A percentile compares a stretch with the other conserved stretches of the same genome.
phyloP scores from a whole-genome alignment of 1,140 invertebrate genomes.

The Calycopis cecrops region DNA sequence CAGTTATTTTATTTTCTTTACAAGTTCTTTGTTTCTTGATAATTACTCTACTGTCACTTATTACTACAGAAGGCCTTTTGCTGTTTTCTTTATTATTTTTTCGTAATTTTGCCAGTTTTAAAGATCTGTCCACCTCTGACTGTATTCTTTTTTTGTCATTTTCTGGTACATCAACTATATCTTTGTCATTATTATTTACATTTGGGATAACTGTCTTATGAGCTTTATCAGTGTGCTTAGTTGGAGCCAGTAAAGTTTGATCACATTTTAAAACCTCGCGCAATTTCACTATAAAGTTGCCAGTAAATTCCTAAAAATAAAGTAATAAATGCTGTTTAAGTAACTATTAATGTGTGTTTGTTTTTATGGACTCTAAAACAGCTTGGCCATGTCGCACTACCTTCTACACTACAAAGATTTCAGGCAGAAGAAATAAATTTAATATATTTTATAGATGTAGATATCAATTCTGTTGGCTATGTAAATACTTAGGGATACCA shows the following conservation, averaged over 20 bases:
- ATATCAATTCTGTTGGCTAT: too few relatives aligned
- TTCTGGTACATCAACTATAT: constrained; percentile 42
- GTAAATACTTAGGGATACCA: too few relatives aligned
- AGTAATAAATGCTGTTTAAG: background rate
- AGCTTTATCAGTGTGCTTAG: constrained; percentile 44
- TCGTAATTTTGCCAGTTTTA: constrained; percentile 27
- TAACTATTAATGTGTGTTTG: constrained; percentile 20
- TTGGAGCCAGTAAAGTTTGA: constrained; percentile 20
- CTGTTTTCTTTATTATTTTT: constrained; percentile 20
- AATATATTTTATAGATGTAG: too few relatives aligned
- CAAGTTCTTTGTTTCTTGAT: constrained; percentile 6
- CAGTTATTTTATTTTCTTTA: constrained; percentile 13
- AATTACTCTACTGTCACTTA: background rate
- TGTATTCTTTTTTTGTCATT: constrained; percentile 45
- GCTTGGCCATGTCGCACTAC: too few relatives aligned
- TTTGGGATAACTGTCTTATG: too few relatives aligned
- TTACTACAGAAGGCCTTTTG: background rate
- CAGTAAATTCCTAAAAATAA: constrained; percentile 38
- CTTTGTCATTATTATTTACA: constrained; percentile 40
- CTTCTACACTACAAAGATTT: constrained; percentile 82
- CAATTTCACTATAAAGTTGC: constrained; percentile 26
- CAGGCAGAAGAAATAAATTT: too few relatives aligned
- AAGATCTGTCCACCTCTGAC: constrained; percentile 41
- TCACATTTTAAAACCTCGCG: constrained; percentile 24
- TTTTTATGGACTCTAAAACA: constrained; percentile 82